Evolutionary conservation across 1,140 invertebrate genomes (phyloP), one percentile per base, ranked within the genome.

Genomic region (Carposina sasakii): DNA sequence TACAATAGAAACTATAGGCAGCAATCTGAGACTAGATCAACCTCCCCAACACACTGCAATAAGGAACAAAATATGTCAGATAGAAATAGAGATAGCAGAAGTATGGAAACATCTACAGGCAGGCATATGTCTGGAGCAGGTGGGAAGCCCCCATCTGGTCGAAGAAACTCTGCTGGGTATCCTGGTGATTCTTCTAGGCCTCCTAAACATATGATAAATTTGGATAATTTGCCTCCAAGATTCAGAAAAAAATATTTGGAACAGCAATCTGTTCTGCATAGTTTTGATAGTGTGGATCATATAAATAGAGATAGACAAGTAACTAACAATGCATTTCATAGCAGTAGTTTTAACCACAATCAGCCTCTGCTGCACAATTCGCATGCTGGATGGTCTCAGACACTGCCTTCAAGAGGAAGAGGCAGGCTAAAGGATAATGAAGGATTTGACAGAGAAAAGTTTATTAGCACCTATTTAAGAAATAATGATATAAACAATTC

Each of bases 311-410:
- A 78, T 40, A 60, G 55, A 42, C 56, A 71, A 54, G 67, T 63
- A 55, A 67, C 74, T 19, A 57, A 74, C 20, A 57, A 65, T 39
- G 69, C 65, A 42, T 64, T 67, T 40, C 46, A 72, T 45, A 72
- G 67, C 45, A 60, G 67, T 33, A 72, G 66, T 45, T 54, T 73
- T 26, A 72, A 57, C 52, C n/a, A n/a, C n/a, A n/a, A n/a, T n/a
- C n/a, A n/a, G n/a, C n/a, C n/a, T n/a, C n/a, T n/a, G n/a, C n/a
- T n/a, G n/a, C n/a, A n/a, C n/a, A n/a, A n/a, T n/a, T n/a, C n/a
- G n/a, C n/a, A n/a, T n/a, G n/a, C n/a, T n/a, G n/a, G n/a, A n/a
- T 85, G 83, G 81, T 86, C 85, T 3, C 85, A 85, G 60, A 85
- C 83, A 15, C 60, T 86, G 34, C 85, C 85, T 24, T 76, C 76